phyloP scores from a whole-genome alignment of 2,113 vertebrate genomes.

The Pithys albifrons region DNA sequence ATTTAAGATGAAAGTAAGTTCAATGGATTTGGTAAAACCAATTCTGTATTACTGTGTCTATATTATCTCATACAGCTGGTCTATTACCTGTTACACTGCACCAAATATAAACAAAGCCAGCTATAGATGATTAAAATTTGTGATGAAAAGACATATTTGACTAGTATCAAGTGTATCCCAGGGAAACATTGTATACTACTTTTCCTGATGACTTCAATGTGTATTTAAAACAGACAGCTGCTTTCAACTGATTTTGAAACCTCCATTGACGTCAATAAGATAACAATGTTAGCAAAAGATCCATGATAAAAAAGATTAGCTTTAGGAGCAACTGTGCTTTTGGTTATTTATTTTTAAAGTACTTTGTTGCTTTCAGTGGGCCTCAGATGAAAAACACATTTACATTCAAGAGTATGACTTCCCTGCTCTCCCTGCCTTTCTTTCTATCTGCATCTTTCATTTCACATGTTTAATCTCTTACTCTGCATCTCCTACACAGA shows the following conservation, averaged over 20 bases:
- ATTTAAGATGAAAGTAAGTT: background rate
- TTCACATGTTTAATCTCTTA: background rate
- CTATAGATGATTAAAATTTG: background rate
- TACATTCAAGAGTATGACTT: background rate
- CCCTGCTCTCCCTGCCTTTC: background rate
- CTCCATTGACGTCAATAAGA: background rate
- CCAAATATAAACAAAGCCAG: background rate
- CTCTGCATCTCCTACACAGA: background rate
- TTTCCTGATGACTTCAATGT: background rate
- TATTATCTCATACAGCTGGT: background rate
- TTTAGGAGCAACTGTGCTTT: background rate
- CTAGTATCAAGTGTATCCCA: background rate
- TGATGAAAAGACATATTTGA: background rate
- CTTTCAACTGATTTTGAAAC: slow-evolving; percentile 12
- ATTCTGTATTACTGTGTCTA: background rate
- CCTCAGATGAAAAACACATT: background rate
- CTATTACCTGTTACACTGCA: background rate
- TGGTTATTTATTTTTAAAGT: background rate
- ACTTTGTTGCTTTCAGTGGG: background rate
- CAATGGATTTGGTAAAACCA: background rate
- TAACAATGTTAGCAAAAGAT: slow-evolving; percentile 16
- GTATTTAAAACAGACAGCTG: background rate
- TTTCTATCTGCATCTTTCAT: background rate
- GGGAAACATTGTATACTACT: background rate
- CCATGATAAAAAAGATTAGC: background rate